Conservation (phyloP, 2,113 vertebrate genomes). For the Oryzias curvinotus region DNA sequence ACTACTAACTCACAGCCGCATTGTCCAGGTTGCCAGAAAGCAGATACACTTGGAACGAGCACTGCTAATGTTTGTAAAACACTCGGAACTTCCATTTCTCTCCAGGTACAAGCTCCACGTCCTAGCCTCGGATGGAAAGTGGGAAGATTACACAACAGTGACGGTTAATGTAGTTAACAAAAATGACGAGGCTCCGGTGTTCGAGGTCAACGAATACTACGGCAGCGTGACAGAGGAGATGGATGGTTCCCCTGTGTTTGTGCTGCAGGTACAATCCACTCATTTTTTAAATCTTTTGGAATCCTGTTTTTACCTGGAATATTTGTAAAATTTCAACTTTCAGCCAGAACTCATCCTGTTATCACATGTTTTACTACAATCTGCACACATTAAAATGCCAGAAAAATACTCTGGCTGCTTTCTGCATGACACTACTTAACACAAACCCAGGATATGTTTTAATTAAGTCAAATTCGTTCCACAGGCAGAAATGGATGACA, state of each 20-base stretch:
- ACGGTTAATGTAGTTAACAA: constrained; percentile 85
- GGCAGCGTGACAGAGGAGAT: constrained; percentile 87
- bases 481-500: too few relatives aligned
- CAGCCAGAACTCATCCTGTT: not conserved
- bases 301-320: not conserved
- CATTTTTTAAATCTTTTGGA: not conserved
- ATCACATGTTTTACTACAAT: too few relatives aligned
- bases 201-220: constrained; percentile 86
- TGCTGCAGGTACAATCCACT: constrained; percentile 80
- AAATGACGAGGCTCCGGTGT: constrained; percentile 89
- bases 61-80: not conserved
- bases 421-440: too few relatives aligned
- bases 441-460: too few relatives aligned
- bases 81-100: not conserved
- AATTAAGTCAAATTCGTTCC: too few relatives aligned
- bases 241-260: constrained; percentile 84
- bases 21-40: too few relatives aligned
- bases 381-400: too few relatives aligned
- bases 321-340: not conserved
- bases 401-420: too few relatives aligned
- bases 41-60: too few relatives aligned
- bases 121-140: constrained; percentile 88
- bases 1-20: too few relatives aligned
- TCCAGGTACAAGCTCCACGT: constrained; percentile 82
- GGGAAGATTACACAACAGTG: constrained; percentile 86